Evolutionary conservation across 1,140 invertebrate species (phyloP).

Genomic region (Brachionus sp.): DNA sequence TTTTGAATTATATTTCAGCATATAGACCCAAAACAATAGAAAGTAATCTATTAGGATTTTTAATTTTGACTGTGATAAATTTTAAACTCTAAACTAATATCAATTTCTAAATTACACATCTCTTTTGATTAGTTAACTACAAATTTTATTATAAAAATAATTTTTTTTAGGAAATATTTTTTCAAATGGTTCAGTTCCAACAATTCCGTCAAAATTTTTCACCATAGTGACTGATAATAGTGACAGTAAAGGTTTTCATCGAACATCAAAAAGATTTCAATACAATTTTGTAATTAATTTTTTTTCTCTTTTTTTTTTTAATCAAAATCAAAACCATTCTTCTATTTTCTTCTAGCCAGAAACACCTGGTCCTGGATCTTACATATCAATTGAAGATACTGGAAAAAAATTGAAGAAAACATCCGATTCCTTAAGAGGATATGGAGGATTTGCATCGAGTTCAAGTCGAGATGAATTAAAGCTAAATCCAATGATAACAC

Average conservation of each 20-base stretch:
- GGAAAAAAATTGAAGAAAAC: slow-evolving; percentile 36
- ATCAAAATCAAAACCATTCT: background rate
- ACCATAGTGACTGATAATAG: background rate
- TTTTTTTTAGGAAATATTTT: slow-evolving; percentile 19
- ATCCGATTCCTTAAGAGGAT: slow-evolving; percentile 35
- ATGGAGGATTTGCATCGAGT: slow-evolving; percentile 42
- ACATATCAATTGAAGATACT: background rate
- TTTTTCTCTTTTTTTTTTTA: background rate
- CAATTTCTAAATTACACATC: background rate
- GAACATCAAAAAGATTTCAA: slow-evolving; percentile 39
- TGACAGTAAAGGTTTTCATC: slow-evolving; percentile 27
- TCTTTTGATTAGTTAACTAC: background rate
- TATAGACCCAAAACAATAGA: background rate
- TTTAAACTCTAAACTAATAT: background rate
- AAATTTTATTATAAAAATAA: background rate
- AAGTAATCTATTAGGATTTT: slow-evolving; percentile 3
- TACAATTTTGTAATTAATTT: slow-evolving; percentile 1
- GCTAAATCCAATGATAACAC: slow-evolving; percentile 15
- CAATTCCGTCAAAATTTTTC: slow-evolving; percentile 44
- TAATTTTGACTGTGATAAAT: background rate
- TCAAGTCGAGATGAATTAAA: slow-evolving; percentile 5
- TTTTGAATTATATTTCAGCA: background rate
- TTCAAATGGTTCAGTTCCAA: slow-evolving; percentile 1
- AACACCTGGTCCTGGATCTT: slow-evolving; percentile 39
- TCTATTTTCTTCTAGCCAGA: background rate